These are phyloP conservation scores for Esox masquinongy DNA, from an alignment of 2,797 vertebrate species.

Conservation along the genomic window DNA sequence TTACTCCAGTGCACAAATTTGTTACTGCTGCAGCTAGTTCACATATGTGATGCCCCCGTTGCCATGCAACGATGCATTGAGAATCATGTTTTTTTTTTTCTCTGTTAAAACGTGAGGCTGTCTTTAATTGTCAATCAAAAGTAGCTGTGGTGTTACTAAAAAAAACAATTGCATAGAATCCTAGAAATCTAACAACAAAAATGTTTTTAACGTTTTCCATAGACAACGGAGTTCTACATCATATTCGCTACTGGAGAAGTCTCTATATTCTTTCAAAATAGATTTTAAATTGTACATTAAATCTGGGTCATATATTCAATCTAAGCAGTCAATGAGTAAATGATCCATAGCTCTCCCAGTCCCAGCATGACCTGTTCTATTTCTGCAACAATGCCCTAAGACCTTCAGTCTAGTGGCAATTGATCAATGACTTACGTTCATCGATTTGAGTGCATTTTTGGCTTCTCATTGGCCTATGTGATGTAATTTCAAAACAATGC, in stretches of 20 bases:
- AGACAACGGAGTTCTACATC: background rate
- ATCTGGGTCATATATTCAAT: background rate
- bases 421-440: background rate
- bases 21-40: slow-evolving; percentile 22
- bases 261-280: background rate
- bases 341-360: background rate
- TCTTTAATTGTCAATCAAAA: background rate
- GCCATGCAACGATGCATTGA: background rate
- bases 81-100: background rate
- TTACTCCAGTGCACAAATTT: slow-evolving; percentile 42
- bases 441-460: background rate
- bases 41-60: slow-evolving; percentile 8
- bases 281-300: background rate
- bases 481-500: background rate
- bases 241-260: background rate
- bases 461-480: background rate
- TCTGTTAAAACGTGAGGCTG: background rate
- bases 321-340: background rate
- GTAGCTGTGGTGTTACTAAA: background rate
- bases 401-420: background rate
- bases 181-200: background rate
- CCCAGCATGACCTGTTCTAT: background rate
- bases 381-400: background rate
- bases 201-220: background rate
- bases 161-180: background rate